Evolutionary conservation across 1,140 invertebrate genomes (phyloP).

Genomic region (Leptinotarsa undecemlineata): DNA sequence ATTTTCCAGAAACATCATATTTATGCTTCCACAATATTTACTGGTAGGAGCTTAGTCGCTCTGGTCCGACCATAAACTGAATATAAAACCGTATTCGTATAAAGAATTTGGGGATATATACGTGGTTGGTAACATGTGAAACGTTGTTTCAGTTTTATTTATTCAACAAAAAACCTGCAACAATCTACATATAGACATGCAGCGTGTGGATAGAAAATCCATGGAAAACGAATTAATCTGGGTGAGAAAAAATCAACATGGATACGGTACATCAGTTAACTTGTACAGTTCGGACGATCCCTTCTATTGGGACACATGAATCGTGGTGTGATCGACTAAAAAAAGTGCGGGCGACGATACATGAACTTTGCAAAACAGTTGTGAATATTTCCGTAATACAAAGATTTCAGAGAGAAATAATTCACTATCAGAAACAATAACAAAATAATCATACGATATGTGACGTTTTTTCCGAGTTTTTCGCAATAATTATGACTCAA

Average conservation of each 20-base stretch:
- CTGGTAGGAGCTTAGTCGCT: not conserved
- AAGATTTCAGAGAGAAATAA: too few relatives aligned
- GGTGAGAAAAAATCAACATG: not conserved
- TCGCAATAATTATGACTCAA: not conserved
- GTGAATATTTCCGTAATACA: too few relatives aligned
- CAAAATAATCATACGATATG: not conserved
- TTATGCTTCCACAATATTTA: not conserved
- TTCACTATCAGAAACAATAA: too few relatives aligned
- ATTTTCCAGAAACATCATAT: slow-evolving; percentile 1
- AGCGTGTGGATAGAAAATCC: not conserved
- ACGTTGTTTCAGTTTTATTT: not conserved
- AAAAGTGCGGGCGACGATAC: too few relatives aligned
- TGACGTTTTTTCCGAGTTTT: not conserved
- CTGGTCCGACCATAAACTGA: not conserved
- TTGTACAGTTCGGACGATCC: not conserved
- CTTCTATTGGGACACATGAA: too few relatives aligned
- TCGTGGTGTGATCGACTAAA: too few relatives aligned
- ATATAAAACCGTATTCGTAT: not conserved
- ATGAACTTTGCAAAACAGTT: too few relatives aligned
- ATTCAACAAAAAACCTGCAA: not conserved
- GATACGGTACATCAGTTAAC: not conserved
- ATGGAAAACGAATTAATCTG: slow-evolving; percentile 3
- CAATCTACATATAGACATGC: not conserved
- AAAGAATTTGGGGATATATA: not conserved
- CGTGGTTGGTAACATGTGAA: not conserved